Conservation (phyloP, 2,888 invertebrate species). For the Gastrophysa polygoni region DNA sequence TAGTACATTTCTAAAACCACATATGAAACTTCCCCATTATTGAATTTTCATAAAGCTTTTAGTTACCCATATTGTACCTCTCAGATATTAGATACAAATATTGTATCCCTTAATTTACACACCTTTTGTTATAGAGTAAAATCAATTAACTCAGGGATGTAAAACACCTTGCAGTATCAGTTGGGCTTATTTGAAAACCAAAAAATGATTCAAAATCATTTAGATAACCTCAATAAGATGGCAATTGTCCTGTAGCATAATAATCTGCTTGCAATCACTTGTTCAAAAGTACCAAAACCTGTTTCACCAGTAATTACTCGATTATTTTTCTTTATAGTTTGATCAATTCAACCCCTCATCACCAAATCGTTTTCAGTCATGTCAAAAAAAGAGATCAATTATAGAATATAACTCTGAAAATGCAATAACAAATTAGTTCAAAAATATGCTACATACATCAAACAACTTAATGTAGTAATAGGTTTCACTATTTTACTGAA, state of each 20-base stretch:
- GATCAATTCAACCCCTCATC: background rate
- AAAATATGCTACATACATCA: constrained; percentile 2
- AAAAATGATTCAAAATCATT: no score
- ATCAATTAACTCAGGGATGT: no score
- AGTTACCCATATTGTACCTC: background rate
- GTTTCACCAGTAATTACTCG: background rate
- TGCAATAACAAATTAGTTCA: constrained; percentile 31
- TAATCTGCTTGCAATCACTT: no score
- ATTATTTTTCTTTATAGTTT: background rate
- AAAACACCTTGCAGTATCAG: no score
- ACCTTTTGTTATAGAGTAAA: no score
- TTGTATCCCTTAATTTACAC: no score
- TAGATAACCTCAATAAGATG: no score
- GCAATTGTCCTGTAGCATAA: no score
- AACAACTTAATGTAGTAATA: no score
- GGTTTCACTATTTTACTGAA: no score
- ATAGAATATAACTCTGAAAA: constrained; percentile 29
- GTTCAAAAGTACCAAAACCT: background rate
- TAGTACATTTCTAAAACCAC: background rate
- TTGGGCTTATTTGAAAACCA: no score
- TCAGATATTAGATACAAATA: no score
- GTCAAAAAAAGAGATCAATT: constrained; percentile 27
- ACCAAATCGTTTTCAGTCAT: constrained; percentile 22
- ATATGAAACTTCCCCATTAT: background rate
- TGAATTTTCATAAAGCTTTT: background rate